A percentile compares a stretch with the other conserved stretches of the same genome.
Evolutionary conservation across 2,113 vertebrate genomes (phyloP).

Genomic region (Platycercus adscitus): DNA sequence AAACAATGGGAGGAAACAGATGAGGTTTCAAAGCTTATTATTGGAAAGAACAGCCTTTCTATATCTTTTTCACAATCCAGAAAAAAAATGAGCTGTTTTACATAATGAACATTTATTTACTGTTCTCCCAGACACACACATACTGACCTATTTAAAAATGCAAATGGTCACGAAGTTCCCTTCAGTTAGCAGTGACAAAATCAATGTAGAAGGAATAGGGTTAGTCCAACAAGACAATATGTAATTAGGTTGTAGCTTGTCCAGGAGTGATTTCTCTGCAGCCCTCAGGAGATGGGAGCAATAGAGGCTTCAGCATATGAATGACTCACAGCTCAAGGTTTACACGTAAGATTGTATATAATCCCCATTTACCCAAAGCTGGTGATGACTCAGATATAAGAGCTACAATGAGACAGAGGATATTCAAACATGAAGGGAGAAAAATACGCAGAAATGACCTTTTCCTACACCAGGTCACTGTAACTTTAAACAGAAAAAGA

Average conservation of each 20-base stretch:
- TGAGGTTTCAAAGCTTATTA: conserved; percentile 12
- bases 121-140: background rate
- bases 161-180: conserved; percentile 20
- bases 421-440: background rate
- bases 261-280: background rate
- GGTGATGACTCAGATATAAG: conserved; percentile 4
- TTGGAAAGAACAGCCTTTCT: conserved; percentile 1
- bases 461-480: background rate
- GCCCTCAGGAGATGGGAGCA: background rate
- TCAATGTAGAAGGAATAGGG: conserved; percentile 30
- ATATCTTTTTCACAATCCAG: background rate
- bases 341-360: conserved; percentile 10
- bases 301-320: background rate
- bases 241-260: conserved; percentile 4
- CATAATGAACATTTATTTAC: background rate
- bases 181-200: conserved; percentile 26
- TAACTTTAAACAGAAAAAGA: background rate
- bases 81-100: conserved; percentile 2
- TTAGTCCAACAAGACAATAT: conserved; percentile 15
- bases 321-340: conserved; percentile 17
- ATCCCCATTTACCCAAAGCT: background rate
- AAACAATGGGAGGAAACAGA: conserved; percentile 26
- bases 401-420: background rate
- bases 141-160: conserved; percentile 49
- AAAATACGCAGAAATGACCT: background rate